phyloP scores from a whole-genome alignment of 2,797 vertebrate genomes.

The Pangasius sanitwongsei region DNA sequence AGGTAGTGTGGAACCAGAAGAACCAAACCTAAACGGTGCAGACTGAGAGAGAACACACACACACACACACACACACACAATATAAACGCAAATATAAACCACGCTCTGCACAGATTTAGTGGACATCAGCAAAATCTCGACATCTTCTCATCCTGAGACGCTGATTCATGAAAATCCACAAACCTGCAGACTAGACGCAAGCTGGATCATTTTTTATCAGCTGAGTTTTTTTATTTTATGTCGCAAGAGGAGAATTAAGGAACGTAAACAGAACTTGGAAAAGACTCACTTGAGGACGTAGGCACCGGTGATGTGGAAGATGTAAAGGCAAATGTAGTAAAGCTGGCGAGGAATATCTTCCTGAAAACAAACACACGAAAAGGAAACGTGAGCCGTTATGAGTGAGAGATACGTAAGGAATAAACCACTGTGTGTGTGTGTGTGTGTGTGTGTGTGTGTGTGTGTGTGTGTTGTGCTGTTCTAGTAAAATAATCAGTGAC shows the following conservation, averaged over 20 bases:
- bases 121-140: background rate
- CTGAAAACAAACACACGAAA: conserved; percentile 62
- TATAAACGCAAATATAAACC: background rate
- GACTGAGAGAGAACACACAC: conserved; percentile 64
- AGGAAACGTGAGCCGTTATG: background rate
- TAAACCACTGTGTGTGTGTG: background rate
- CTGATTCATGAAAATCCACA: background rate
- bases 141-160: background rate
- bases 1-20: conserved; percentile 85
- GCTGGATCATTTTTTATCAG: background rate
- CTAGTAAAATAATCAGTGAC: too few relatives aligned
- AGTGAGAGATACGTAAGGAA: background rate
- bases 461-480: background rate
- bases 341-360: conserved; percentile 87
- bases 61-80: background rate
- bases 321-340: conserved; percentile 85
- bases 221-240: background rate
- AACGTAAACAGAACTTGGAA: background rate
- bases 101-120: background rate
- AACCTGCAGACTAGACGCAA: background rate
- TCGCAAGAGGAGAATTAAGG: background rate
- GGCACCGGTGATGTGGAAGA: conserved; percentile 84
- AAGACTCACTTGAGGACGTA: conserved; percentile 84
- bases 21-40: conserved; percentile 82
- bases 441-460: background rate